A percentile compares a stretch with the other conserved stretches of the same genome.
Conservation (phyloP, 2,797 vertebrate genomes). For the Nyctibius grandis region DNA sequence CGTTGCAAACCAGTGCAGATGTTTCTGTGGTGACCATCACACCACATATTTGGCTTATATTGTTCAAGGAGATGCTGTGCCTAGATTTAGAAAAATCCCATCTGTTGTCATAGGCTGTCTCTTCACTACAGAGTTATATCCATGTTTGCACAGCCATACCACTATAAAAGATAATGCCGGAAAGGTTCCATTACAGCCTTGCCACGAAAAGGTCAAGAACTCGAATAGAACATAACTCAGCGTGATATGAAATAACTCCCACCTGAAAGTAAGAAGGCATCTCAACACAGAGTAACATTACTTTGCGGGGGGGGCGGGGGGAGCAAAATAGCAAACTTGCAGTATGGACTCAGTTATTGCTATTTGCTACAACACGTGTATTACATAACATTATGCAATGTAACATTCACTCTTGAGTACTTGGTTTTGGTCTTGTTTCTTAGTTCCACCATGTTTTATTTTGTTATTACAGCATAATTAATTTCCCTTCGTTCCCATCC, state of each 20-base stretch:
- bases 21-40: background rate
- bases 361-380: accelerated
- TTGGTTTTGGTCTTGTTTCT: background rate
- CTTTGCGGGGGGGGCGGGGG: background rate
- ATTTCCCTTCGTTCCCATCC: background rate
- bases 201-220: background rate
- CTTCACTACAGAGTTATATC: background rate
- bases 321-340: background rate
- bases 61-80: background rate
- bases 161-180: background rate
- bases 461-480: background rate
- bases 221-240: background rate
- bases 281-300: background rate
- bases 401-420: background rate
- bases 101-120: background rate
- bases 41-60: background rate
- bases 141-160: background rate
- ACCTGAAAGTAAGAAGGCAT: background rate
- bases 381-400: background rate
- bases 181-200: background rate
- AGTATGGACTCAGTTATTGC: background rate
- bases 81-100: background rate
- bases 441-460: background rate
- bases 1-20: background rate
- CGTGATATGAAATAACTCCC: background rate